Base-by-base conservation (phyloP, 2,888 invertebrate genomes). In the Cinara cedri region DNA sequence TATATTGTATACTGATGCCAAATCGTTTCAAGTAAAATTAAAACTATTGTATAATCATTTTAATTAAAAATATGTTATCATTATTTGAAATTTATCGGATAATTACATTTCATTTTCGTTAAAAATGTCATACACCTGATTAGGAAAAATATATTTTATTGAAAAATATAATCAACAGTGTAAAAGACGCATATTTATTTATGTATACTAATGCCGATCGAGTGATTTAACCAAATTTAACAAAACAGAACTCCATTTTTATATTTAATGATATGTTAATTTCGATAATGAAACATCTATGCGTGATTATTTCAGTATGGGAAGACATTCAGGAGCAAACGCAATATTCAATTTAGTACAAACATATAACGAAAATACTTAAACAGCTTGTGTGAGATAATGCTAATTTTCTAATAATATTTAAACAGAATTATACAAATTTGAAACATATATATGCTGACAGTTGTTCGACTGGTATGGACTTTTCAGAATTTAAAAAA, bases 181-280 rank as follows among this genome's bases (percentile, higher is more conserved):
- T 84, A 16, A 80, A 82, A 21, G 84, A n/a, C n/a, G 80, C 84
- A 13, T 82, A 82, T 14, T 84, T 84, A 24, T 68, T 81, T 51
- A 76, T 49, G 14, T 82, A 83, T 82, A 68, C 81, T 55, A 82
- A 82, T 82, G 83, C 83, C 63, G 82, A 82, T 19, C 82, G 83
- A 4, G 81, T 83, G n/a, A 78, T 83, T 66, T 13, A 80, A 51
- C 83, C 83, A 10, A 72, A 82, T 4, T 81, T 83, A 24, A 84
- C 84, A 3, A 82, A 82, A 82, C 63, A 68, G 78, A 83, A 84
- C 82, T 85, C 85, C 13, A 82, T 86, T 19, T 83, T 86, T 81
- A 84, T 86, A 68, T 86, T 86, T 82, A 85, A 86, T 82, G 85
- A 86, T n/a, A n/a, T 83, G 84, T 86, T 24, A 84, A 84, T 21